Evolutionary conservation across 2,113 vertebrate genomes (phyloP).

Genomic region (Oreochromis niloticus): DNA sequence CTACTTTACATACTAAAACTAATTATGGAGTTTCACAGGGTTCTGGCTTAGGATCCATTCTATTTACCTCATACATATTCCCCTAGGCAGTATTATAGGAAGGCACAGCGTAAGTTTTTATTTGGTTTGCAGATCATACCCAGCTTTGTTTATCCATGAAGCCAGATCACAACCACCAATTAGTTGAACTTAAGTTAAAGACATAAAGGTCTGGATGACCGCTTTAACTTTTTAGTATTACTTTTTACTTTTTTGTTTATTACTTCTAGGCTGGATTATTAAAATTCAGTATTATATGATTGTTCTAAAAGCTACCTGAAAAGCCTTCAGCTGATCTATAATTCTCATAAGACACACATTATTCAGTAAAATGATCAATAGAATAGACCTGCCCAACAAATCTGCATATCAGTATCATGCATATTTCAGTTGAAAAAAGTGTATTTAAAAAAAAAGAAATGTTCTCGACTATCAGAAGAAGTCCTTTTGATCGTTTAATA

Average conservation of each 20-base stretch:
- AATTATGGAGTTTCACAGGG: neutral
- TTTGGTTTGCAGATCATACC: neutral
- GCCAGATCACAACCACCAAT: neutral
- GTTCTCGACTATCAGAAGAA: neutral
- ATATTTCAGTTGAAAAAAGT: neutral
- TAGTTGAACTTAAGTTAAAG: neutral
- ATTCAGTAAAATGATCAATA: neutral
- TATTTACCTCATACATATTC: neutral
- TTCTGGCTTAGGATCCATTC: neutral
- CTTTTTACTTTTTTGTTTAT: fast-evolving
- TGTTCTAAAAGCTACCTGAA: neutral
- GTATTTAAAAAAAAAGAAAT: neutral
- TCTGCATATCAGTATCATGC: neutral
- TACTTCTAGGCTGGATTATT: neutral
- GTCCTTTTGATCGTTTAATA: neutral
- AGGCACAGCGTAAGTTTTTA: neutral
- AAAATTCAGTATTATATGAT: neutral
- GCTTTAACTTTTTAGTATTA: neutral
- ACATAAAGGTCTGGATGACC: neutral
- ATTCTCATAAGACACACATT: neutral
- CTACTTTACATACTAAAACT: neutral
- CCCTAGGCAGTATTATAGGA: neutral
- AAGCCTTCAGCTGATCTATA: neutral
- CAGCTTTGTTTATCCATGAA: neutral
- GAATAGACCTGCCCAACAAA: neutral